phyloP scores from a whole-genome alignment of 1,140 invertebrate genomes.

The Galendromus occidentalis region DNA sequence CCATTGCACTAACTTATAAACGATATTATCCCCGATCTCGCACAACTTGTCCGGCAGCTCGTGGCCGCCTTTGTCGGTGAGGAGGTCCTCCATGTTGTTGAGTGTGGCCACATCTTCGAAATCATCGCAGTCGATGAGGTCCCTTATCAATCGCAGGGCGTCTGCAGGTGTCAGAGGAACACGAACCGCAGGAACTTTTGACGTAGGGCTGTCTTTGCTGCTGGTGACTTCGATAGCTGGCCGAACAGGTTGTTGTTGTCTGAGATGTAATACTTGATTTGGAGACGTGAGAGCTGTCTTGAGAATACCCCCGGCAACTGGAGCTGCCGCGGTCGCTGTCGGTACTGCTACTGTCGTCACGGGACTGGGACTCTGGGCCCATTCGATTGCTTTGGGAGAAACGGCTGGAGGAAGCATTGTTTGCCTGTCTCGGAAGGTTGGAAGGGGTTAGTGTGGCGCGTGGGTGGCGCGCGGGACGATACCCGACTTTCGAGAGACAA shows the following conservation, averaged over 20 bases:
- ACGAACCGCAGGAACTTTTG: neutral
- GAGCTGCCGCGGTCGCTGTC: constrained; percentile 22
- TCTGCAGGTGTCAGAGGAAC: constrained; percentile 47
- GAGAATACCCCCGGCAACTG: constrained; percentile 50
- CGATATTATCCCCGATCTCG: constrained; percentile 84
- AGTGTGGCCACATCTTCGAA: constrained; percentile 81
- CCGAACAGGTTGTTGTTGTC: constrained; percentile 38
- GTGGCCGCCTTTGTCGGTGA: constrained; percentile 38
- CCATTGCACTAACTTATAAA: constrained; percentile 93
- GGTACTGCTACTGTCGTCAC: no score
- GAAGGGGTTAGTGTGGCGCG: neutral
- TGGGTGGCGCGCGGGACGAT: neutral
- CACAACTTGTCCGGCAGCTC: constrained; percentile 76
- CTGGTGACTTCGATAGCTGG: constrained; percentile 13
- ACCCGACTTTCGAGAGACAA: neutral
- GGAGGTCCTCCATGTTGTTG: constrained; percentile 23
- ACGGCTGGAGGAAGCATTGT: neutral
- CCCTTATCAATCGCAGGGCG: constrained; percentile 61
- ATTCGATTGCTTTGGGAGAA: neutral
- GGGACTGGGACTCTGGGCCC: neutral
- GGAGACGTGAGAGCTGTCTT: constrained; percentile 82
- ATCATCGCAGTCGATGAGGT: constrained; percentile 77
- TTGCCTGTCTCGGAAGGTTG: neutral
- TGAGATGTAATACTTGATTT: constrained; percentile 68
- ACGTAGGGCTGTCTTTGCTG: neutral